A percentile compares a stretch with the other conserved stretches of the same genome.
Conservation (phyloP, 2,113 vertebrate species). For the Tupaia tana region DNA sequence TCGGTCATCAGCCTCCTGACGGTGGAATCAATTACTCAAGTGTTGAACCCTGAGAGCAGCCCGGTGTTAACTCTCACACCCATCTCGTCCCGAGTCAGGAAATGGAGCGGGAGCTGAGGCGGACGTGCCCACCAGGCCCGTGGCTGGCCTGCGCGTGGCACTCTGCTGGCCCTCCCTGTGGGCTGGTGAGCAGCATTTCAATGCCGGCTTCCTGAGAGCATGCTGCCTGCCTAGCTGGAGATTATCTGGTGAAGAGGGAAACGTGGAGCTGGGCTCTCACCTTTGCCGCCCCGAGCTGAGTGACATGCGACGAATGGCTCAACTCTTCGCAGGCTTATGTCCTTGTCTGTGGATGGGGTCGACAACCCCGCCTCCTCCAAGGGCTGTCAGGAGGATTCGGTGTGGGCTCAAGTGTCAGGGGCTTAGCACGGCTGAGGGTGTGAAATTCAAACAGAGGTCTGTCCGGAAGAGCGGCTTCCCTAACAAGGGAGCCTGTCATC, state of each 20-base stretch:
- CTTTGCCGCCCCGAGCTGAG: neutral
- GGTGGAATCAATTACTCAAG: accelerated
- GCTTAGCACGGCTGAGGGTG: neutral
- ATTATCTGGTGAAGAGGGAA: neutral
- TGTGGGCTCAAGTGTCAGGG: neutral
- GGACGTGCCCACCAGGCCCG: too few species aligned
- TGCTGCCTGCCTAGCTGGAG: accelerated
- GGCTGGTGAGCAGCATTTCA: neutral
- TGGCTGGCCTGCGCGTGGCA: accelerated
- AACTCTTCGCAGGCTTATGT: accelerated
- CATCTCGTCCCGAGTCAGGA: neutral
- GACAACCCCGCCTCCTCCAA: accelerated
- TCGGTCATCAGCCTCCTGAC: accelerated
- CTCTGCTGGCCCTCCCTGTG: neutral
- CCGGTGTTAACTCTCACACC: neutral
- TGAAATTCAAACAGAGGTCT: neutral
- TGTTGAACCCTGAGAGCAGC: neutral
- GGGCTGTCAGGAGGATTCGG: neutral
- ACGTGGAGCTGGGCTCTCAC: accelerated
- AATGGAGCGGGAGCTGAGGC: neutral
- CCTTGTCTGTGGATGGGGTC: neutral
- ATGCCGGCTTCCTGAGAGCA: neutral
- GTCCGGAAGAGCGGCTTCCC: neutral
- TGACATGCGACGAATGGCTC: too few species aligned
- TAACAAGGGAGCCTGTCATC: accelerated